These are phyloP conservation scores for Noctua comes DNA, from an alignment of 2,888 invertebrate genomes.

Conservation along the genomic window DNA sequence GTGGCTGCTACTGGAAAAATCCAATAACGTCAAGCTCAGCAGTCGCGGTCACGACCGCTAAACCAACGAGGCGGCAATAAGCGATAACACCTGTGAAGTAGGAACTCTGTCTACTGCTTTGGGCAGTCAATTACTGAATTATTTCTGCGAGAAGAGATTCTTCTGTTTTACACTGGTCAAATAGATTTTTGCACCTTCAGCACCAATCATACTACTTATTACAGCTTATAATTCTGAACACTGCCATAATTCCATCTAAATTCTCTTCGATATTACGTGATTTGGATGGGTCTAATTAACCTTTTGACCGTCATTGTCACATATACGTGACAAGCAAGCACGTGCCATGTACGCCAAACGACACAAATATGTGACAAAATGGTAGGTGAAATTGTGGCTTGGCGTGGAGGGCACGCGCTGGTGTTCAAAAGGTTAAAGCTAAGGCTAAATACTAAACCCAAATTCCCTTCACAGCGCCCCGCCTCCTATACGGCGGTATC, in stretches of 20 bases:
- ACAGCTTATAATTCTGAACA: background rate
- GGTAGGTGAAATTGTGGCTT: too few species aligned
- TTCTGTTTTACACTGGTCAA: background rate
- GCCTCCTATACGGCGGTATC: constrained; percentile 96
- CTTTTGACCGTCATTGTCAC: too few species aligned
- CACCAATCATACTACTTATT: background rate
- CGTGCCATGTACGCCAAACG: too few species aligned
- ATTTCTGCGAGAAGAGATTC: background rate
- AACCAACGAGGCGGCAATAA: background rate
- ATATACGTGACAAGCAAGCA: too few species aligned
- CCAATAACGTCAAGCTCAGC: background rate
- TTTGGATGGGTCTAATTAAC: background rate
- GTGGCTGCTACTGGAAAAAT: background rate
- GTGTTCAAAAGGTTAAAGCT: background rate
- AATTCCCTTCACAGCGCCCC: constrained; percentile 91
- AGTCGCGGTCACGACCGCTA: background rate
- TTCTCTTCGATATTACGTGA: background rate
- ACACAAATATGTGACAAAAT: too few species aligned
- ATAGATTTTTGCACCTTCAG: background rate
- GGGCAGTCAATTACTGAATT: background rate
- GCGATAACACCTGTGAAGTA: background rate
- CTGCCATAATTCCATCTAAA: background rate
- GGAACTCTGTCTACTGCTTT: background rate
- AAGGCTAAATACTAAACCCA: background rate
- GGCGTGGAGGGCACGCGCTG: too few species aligned